A percentile compares a stretch with the other conserved stretches of the same genome.
These are phyloP conservation scores for Ophiodon elongatus DNA, from an alignment of 2,113 vertebrate species.

Conservation along the genomic window DNA sequence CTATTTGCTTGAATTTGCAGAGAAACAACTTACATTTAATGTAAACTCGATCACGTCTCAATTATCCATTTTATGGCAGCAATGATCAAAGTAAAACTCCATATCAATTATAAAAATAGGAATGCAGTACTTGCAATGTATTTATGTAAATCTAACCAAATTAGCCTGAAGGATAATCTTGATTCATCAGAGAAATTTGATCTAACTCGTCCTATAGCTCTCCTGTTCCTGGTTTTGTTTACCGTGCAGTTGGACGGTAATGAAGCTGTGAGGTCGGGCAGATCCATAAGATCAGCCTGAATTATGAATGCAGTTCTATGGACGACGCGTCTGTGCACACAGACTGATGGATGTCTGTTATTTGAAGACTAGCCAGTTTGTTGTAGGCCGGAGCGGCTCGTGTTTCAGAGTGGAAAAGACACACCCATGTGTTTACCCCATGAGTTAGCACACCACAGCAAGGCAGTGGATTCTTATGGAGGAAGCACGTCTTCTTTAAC, in stretches of 20 bases:
- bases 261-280: constrained; percentile 23
- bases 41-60: not conserved
- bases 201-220: constrained; percentile 1
- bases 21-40: not conserved
- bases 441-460: not conserved
- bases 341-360: constrained; percentile 31
- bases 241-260: constrained; percentile 34
- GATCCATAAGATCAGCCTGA: constrained; percentile 53
- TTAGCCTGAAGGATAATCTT: constrained; percentile 33
- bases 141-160: not conserved
- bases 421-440: constrained; percentile 50
- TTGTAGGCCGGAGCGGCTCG: constrained; percentile 31
- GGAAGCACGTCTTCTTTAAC: not conserved
- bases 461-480: not conserved
- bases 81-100: not conserved
- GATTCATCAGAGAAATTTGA: constrained; percentile 54
- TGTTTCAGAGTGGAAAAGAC: constrained; percentile 62
- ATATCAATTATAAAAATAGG: not conserved
- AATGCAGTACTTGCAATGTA: not conserved
- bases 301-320: constrained; percentile 65
- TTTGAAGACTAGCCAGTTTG: constrained; percentile 55
- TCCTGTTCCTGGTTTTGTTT: constrained; percentile 61
- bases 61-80: not conserved
- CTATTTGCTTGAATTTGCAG: not conserved
- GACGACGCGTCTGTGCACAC: constrained; percentile 13